Conservation (phyloP, 2,113 vertebrate genomes). For the Cavia porcellus region DNA sequence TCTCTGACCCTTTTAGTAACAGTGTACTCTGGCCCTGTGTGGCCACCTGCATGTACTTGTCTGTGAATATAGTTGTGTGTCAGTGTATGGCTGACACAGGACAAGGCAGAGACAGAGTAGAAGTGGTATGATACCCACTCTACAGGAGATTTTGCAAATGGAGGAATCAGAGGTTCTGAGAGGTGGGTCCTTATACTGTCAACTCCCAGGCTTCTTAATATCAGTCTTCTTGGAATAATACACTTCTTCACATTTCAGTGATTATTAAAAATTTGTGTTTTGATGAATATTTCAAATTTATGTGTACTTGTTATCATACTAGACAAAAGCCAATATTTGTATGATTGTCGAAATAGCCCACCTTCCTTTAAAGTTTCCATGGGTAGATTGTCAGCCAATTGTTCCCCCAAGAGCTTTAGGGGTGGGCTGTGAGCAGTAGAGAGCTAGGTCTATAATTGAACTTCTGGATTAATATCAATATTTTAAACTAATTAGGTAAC, state of each 20-base stretch:
- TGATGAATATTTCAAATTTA: conserved; percentile 40
- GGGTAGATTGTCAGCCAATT: background rate
- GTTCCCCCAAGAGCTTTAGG: background rate
- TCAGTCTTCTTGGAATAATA: background rate
- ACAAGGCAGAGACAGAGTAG: background rate
- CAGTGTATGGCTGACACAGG: background rate
- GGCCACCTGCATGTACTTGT: background rate
- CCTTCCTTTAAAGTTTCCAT: conserved; percentile 25
- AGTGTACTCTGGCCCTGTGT: background rate
- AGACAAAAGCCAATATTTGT: background rate
- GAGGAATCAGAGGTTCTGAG: conserved; percentile 31
- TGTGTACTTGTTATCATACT: background rate
- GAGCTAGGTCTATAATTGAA: background rate
- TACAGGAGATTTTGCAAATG: background rate
- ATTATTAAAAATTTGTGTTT: conserved; percentile 62
- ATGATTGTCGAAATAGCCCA: background rate
- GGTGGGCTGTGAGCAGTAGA: background rate
- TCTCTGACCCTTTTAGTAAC: background rate
- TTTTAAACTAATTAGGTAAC: conserved; percentile 71
- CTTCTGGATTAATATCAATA: conserved; percentile 69
- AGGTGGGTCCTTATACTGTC: background rate
- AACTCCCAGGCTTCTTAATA: background rate
- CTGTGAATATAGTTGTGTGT: background rate
- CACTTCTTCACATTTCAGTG: background rate
- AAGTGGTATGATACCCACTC: background rate